These are phyloP conservation scores for Hoplostethus atlanticus DNA, from an alignment of 2,797 vertebrate species.

Conservation along the genomic window DNA sequence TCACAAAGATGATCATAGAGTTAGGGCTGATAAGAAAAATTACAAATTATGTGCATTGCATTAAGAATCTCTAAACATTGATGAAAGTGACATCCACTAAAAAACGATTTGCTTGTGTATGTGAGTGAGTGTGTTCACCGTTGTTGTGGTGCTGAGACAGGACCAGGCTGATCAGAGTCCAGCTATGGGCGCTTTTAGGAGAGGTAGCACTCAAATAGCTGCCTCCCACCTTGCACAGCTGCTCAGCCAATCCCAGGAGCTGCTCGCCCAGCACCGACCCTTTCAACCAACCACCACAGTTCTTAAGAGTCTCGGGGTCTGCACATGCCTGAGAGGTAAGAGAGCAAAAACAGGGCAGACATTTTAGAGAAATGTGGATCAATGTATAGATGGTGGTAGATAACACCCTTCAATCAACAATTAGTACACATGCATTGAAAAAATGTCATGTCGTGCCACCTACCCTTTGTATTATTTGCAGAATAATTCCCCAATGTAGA, in stretches of 20 bases:
- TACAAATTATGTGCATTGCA: background rate
- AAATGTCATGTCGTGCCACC: constrained; percentile 2
- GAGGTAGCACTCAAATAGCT: constrained; percentile 64
- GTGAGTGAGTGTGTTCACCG: constrained; percentile 76
- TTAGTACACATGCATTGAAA: background rate
- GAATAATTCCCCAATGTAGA: constrained; percentile 88
- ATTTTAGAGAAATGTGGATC: background rate
- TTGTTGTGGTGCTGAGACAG: constrained; percentile 91
- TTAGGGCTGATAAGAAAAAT: background rate
- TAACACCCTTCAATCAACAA: background rate
- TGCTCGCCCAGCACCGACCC: constrained; percentile 91
- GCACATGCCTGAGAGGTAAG: constrained; percentile 86
- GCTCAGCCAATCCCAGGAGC: constrained; percentile 88
- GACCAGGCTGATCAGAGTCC: constrained; percentile 92
- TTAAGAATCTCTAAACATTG: background rate
- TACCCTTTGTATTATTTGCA: constrained; percentile 95
- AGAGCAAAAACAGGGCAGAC: constrained; percentile 15
- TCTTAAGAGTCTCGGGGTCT: constrained; percentile 82
- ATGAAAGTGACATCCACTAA: background rate
- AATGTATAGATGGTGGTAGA: background rate
- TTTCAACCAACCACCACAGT: constrained; percentile 91
- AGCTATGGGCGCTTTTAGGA: constrained; percentile 83
- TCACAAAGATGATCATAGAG: background rate
- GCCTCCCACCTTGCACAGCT: constrained; percentile 86
- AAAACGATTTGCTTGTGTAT: constrained; percentile 6